Percentiles rank a stretch among this genome's conserved stretches.
Conservation (phyloP, 1,140 invertebrate species). For the Spodoptera frugiperda region DNA sequence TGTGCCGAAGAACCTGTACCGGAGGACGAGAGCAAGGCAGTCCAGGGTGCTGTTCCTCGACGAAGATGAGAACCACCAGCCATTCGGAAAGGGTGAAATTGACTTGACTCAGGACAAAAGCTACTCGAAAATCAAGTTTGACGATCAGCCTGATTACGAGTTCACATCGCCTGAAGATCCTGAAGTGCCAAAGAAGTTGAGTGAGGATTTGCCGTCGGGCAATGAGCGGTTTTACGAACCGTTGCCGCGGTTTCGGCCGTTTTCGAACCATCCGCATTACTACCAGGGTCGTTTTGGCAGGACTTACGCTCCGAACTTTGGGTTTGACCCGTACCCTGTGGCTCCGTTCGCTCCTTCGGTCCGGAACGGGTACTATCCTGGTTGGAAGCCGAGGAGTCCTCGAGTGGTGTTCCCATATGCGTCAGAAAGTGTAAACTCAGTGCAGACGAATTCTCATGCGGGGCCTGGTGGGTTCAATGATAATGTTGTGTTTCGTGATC, state of each 20-base stretch:
- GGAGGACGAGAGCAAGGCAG: constrained; percentile 58
- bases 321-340: constrained; percentile 66
- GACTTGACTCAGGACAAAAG: constrained; percentile 71
- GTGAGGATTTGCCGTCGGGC: constrained; percentile 59
- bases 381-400: constrained; percentile 86
- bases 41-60: constrained; percentile 76
- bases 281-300: constrained; percentile 75
- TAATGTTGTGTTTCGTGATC: constrained; percentile 88
- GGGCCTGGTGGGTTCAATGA: constrained; percentile 79
- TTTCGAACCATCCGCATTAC: constrained; percentile 64
- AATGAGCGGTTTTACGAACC: constrained; percentile 77
- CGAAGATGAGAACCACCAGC: constrained; percentile 71
- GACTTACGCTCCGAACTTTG: constrained; percentile 73
- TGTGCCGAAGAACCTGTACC: constrained; percentile 68
- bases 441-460: constrained; percentile 83
- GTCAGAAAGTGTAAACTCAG: constrained; percentile 73
- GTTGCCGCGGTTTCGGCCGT: constrained; percentile 60
- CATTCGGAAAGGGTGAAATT: constrained; percentile 72
- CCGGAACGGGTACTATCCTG: constrained; percentile 70
- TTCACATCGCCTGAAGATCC: constrained; percentile 71
- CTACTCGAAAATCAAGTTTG: constrained; percentile 75
- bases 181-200: constrained; percentile 48
- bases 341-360: constrained; percentile 67
- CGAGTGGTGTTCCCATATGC: constrained; percentile 87
- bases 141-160: constrained; percentile 74